These are phyloP conservation scores for Speoplatyrhinus poulsoni DNA, from an alignment of 2,113 vertebrate species.

Conservation along the genomic window DNA sequence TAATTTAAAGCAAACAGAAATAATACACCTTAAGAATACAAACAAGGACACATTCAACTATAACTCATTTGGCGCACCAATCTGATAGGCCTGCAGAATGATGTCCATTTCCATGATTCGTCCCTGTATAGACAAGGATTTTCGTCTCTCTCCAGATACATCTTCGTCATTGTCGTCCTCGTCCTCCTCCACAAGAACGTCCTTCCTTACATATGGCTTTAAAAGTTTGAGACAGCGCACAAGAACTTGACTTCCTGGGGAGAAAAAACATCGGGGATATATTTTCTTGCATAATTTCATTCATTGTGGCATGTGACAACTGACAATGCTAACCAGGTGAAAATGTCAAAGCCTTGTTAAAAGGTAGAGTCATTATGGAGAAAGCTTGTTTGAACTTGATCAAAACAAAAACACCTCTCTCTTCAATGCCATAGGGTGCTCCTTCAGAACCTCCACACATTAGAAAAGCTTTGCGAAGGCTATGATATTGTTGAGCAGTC, in stretches of 20 bases:
- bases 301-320: too few species aligned
- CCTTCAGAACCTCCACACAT: too few species aligned
- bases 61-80: conserved; percentile 76
- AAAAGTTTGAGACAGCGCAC: conserved; percentile 87
- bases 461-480: too few species aligned
- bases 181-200: conserved; percentile 75
- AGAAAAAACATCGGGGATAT: neutral
- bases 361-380: too few species aligned
- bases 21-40: neutral
- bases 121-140: conserved; percentile 71
- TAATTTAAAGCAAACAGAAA: neutral
- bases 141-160: conserved; percentile 45
- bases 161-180: conserved; percentile 83
- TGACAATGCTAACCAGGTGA: too few species aligned
- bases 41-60: neutral
- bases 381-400: too few species aligned
- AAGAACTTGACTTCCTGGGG: conserved; percentile 83
- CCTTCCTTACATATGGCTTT: conserved; percentile 84
- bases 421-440: too few species aligned
- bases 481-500: too few species aligned
- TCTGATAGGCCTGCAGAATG: conserved; percentile 89
- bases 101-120: conserved; percentile 86
- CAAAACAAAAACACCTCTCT: too few species aligned
- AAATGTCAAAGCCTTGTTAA: too few species aligned
- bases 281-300: neutral